phyloP scores from a whole-genome alignment of 2,113 vertebrate genomes.

The Misgurnus anguillicaudatus region DNA sequence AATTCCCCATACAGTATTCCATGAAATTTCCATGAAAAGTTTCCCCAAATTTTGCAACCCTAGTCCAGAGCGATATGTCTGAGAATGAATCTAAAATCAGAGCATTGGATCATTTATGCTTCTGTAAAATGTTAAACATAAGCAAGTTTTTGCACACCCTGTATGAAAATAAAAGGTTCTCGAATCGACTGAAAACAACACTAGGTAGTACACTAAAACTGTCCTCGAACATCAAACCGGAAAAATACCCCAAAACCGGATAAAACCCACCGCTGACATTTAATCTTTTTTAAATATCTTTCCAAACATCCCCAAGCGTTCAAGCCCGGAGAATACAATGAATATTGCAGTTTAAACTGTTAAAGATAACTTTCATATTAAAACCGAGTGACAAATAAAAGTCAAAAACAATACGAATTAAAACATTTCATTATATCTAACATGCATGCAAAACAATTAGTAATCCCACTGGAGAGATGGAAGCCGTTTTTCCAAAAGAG shows the following conservation, averaged over 20 bases:
- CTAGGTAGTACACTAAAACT: constrained; percentile 25
- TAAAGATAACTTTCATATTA: constrained; percentile 29
- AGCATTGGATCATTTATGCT: background rate
- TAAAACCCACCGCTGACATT: constrained; percentile 9
- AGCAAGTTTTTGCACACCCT: background rate
- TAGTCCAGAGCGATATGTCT: constrained; percentile 29
- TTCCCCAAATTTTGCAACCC: no score
- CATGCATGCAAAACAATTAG: constrained; percentile 46
- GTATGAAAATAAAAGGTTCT: background rate
- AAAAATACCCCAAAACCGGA: background rate
- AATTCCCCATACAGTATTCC: no score
- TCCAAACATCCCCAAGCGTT: constrained; percentile 2
- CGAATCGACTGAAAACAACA: constrained; percentile 27
- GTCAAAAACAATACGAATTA: constrained; percentile 35
- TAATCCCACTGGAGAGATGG: background rate
- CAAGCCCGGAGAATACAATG: constrained; percentile 23
- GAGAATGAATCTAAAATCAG: constrained; percentile 1
- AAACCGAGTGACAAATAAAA: constrained; percentile 33
- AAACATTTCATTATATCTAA: constrained; percentile 48
- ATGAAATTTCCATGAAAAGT: no score
- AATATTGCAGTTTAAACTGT: background rate
- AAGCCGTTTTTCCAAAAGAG: constrained; percentile 56
- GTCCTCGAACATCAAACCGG: background rate
- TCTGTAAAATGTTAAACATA: background rate
- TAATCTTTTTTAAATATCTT: background rate